Conservation (phyloP, 2,113 vertebrate genomes). For the Lampris incognitus region DNA sequence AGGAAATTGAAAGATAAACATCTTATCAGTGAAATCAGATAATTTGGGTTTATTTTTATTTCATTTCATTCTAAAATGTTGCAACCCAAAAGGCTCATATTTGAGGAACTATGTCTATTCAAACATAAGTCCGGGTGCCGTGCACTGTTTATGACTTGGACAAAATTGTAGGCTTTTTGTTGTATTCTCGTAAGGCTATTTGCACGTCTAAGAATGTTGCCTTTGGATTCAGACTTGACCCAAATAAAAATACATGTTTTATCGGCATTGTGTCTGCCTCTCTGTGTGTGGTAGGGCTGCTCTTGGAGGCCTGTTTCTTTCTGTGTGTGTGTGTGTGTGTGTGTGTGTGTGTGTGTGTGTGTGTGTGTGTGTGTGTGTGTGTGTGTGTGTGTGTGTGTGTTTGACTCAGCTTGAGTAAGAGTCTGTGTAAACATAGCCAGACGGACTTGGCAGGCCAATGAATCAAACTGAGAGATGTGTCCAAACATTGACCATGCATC, state of each 20-base stretch:
- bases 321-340: constrained; percentile 52
- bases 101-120: too few species aligned
- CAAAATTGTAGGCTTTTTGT: too few species aligned
- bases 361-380: constrained; percentile 58
- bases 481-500: constrained; percentile 30
- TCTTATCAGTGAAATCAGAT: too few species aligned
- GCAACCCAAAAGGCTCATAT: too few species aligned
- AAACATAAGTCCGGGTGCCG: too few species aligned
- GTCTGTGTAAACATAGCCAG: constrained; percentile 72
- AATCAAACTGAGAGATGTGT: constrained; percentile 60
- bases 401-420: constrained; percentile 54
- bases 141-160: too few species aligned
- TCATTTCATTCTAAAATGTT: too few species aligned
- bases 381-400: constrained; percentile 50
- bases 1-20: too few species aligned
- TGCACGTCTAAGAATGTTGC: too few species aligned
- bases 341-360: constrained; percentile 36
- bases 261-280: constrained; percentile 36
- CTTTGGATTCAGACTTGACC: background rate
- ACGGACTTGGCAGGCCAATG: constrained; percentile 52
- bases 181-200: too few species aligned
- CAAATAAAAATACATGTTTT: constrained; percentile 33
- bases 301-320: constrained; percentile 40
- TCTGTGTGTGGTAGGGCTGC: constrained; percentile 46
- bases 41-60: too few species aligned